Percentiles rank a stretch among this genome's conserved stretches.
phyloP scores from a whole-genome alignment of 2,797 vertebrate species.

The Poecilia picta region DNA sequence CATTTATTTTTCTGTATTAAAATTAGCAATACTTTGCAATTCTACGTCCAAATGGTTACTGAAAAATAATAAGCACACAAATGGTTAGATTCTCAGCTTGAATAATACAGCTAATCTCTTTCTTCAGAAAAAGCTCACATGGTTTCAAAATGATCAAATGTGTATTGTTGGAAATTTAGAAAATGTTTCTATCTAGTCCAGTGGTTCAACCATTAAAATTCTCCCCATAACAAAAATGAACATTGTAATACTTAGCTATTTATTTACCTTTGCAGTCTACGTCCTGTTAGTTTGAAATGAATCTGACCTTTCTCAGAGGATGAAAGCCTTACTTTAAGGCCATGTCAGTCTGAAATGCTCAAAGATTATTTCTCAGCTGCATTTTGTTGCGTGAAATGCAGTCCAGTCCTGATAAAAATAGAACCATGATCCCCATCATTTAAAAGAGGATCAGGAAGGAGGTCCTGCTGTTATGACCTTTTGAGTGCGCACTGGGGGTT shows the following conservation, averaged over 20 bases:
- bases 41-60: conserved; percentile 64
- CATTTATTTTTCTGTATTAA: conserved; percentile 64
- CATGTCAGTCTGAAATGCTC: conserved; percentile 33
- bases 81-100: conserved; percentile 57
- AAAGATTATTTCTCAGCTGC: conserved; percentile 55
- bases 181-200: not conserved
- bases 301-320: conserved; percentile 32
- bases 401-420: conserved; percentile 57
- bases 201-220: not conserved
- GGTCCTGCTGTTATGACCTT: conserved; percentile 59
- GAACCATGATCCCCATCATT: conserved; percentile 55
- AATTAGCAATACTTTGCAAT: conserved; percentile 69
- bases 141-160: conserved; percentile 31
- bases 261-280: too few relatives aligned
- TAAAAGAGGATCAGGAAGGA: conserved; percentile 68
- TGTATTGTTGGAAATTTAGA: conserved; percentile 5
- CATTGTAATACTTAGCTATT: not conserved
- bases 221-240: not conserved
- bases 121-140: conserved; percentile 28
- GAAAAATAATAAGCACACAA: conserved; percentile 68
- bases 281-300: conserved; percentile 1
- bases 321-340: conserved; percentile 20
- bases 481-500: conserved; percentile 35
- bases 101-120: conserved; percentile 54
- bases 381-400: conserved; percentile 22